Conservation (phyloP, 1,140 invertebrate genomes). For the Drosophila sproati region DNA sequence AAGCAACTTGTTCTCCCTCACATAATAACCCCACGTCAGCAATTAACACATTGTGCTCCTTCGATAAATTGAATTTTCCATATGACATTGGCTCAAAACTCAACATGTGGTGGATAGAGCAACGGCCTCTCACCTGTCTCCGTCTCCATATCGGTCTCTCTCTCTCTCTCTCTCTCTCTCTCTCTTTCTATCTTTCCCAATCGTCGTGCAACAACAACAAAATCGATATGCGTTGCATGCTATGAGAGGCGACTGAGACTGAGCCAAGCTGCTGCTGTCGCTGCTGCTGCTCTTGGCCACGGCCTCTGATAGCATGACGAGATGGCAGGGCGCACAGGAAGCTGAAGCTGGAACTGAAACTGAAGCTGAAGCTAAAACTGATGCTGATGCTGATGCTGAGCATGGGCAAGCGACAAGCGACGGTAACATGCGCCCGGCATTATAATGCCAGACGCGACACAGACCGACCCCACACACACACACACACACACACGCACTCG, state of each 20-base stretch:
- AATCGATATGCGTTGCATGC: conserved; percentile 69
- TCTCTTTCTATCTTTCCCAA: not conserved
- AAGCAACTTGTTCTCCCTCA: conserved; percentile 4
- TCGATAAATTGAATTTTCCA: conserved; percentile 47
- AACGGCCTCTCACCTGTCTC: conserved; percentile 36
- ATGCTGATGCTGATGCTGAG: not conserved
- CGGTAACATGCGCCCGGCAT: conserved; percentile 58
- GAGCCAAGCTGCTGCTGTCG: conserved; percentile 6
- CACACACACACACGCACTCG: conserved; percentile 5
- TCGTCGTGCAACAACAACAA: conserved; percentile 49
- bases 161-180: not conserved
- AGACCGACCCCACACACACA: conserved; percentile 38
- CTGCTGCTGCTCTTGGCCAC: conserved; percentile 13
- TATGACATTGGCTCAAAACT: conserved; percentile 27
- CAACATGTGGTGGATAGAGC: conserved; percentile 62
- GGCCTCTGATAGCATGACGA: conserved; percentile 64
- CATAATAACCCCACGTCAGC: conserved; percentile 13
- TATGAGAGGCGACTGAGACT: conserved; percentile 53
- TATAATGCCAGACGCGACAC: conserved; percentile 81
- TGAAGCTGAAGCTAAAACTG: conserved; percentile 6
- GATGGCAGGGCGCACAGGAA: conserved; percentile 70
- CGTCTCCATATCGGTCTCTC: not conserved
- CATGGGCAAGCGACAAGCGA: conserved; percentile 54
- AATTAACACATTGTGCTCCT: conserved; percentile 59
- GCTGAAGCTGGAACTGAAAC: conserved; percentile 27